Conservation (phyloP, 2,797 vertebrate species). For the Muscicapa comitata region DNA sequence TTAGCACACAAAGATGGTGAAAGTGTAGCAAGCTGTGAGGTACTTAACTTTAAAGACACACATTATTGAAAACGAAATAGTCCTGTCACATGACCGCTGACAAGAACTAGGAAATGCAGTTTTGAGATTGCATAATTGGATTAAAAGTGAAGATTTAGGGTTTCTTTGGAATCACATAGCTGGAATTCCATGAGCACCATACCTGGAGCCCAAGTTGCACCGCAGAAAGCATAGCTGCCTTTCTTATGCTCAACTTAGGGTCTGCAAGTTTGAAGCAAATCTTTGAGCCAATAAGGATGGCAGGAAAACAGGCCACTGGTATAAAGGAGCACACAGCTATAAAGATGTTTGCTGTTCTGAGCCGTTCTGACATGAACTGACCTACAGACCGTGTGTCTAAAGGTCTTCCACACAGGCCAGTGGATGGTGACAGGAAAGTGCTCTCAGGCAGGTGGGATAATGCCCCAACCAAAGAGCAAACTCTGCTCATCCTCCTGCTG, state of each 20-base stretch:
- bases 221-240: accelerated
- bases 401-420: accelerated
- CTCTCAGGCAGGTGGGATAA: not conserved
- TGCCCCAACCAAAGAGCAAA: not conserved
- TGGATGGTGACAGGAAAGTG: not conserved
- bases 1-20: not conserved
- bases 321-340: not conserved
- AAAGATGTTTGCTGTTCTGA: not conserved
- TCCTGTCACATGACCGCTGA: not conserved
- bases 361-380: not conserved
- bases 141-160: not conserved
- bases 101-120: not conserved
- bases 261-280: not conserved
- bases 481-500: not conserved
- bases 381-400: accelerated
- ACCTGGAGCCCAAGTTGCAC: accelerated
- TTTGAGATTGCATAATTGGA: not conserved
- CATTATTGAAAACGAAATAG: not conserved
- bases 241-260: not conserved
- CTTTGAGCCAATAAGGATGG: not conserved
- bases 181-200: not conserved
- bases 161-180: not conserved
- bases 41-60: not conserved
- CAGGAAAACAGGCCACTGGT: not conserved
- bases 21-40: accelerated